phyloP scores from a whole-genome alignment of 2,113 vertebrate genomes.

The Mellivora capensis region DNA sequence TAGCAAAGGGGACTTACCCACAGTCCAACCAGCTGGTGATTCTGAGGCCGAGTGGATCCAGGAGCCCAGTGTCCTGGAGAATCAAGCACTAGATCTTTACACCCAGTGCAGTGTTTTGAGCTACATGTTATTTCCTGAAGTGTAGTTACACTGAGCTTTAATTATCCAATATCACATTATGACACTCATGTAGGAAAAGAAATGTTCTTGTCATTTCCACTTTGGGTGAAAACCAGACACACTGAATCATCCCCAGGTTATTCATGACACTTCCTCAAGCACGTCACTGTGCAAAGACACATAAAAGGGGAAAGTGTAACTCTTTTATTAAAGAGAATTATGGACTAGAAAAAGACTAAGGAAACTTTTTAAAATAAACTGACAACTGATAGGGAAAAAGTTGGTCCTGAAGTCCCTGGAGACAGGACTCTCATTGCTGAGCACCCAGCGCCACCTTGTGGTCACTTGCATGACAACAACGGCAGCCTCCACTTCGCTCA shows the following conservation, averaged over 20 bases:
- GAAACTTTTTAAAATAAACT: neutral
- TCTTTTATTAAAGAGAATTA: slow-evolving; percentile 16
- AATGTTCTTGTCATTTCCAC: neutral
- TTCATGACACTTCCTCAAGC: neutral
- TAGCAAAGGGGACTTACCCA: neutral
- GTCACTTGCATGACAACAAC: fast-evolving
- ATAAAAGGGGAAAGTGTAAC: neutral
- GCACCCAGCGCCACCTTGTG: slow-evolving; percentile 49
- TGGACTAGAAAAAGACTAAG: neutral
- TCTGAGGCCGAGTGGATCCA: neutral
- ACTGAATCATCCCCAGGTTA: neutral
- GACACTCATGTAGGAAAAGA: neutral
- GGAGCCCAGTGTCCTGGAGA: neutral
- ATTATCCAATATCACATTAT: neutral
- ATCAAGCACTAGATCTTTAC: too few species aligned
- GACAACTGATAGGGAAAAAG: neutral
- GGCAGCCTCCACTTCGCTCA: neutral
- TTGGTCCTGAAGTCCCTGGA: neutral
- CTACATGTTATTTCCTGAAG: neutral
- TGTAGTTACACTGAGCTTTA: neutral
- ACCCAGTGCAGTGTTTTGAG: neutral
- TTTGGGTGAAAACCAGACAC: neutral
- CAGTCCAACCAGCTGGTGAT: neutral
- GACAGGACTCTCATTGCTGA: neutral
- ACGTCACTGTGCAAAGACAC: slow-evolving; percentile 12